Conservation (phyloP, 2,888 invertebrate genomes). For the Drosophila subsilvestris region DNA sequence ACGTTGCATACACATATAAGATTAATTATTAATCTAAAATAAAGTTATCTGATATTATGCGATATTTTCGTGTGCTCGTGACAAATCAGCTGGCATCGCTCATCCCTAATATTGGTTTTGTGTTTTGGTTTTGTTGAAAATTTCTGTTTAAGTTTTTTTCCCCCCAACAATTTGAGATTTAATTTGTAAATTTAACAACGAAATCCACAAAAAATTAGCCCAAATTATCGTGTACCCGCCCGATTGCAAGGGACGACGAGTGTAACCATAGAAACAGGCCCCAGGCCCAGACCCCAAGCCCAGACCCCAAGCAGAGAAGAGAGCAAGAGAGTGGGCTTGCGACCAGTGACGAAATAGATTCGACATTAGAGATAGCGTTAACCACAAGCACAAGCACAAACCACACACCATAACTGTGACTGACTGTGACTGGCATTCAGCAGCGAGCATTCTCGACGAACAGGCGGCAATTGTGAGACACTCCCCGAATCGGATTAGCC, state of each 20-base stretch:
- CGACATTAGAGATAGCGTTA: background rate
- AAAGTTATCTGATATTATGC: too few relatives aligned
- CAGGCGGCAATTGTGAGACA: background rate
- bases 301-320: background rate
- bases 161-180: background rate
- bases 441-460: background rate
- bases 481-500: background rate
- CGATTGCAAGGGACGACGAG: background rate
- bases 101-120: too few relatives aligned
- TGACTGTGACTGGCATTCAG: background rate
- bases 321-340: too few relatives aligned
- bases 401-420: background rate
- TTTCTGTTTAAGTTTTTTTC: background rate
- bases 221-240: background rate
- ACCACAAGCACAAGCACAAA: background rate
- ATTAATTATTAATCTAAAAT: too few relatives aligned
- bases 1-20: too few relatives aligned
- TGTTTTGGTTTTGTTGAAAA: too few relatives aligned
- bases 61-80: too few relatives aligned
- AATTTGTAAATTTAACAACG: background rate
- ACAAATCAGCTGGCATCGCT: too few relatives aligned
- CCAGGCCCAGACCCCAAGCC: background rate
- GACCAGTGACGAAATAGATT: background rate
- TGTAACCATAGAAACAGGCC: conserved; percentile 1
- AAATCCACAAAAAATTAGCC: background rate